Evolutionary conservation across 2,888 invertebrate species (phyloP).

Genomic region (Papilio demoleus): DNA sequence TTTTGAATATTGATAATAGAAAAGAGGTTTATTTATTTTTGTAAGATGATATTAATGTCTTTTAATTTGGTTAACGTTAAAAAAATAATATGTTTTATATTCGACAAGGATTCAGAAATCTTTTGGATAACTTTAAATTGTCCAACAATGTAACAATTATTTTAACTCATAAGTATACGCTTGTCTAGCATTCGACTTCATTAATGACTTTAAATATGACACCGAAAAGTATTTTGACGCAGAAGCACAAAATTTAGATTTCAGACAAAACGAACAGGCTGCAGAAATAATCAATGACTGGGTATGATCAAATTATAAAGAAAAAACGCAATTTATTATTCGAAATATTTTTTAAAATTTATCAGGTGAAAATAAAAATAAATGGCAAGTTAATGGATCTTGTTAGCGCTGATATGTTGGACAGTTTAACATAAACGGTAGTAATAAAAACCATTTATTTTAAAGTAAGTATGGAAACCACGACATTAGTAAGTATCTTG

Average conservation of each 20-base stretch:
- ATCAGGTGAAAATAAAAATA: conserved; percentile 55
- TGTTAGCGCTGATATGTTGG: conserved; percentile 49
- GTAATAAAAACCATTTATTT: conserved; percentile 61
- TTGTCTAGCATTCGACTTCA: conserved; percentile 42
- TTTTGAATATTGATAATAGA: conserved; percentile 43
- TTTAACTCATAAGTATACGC: conserved; percentile 44
- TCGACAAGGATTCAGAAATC: conserved; percentile 41
- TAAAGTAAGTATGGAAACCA: conserved; percentile 43
- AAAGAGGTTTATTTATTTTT: conserved; percentile 38
- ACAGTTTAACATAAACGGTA: conserved; percentile 51
- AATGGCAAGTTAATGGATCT: conserved; percentile 55
- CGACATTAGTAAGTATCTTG: neutral
- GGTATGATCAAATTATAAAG: conserved; percentile 41
- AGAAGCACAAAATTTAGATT: conserved; percentile 48
- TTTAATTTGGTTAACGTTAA: too few relatives aligned
- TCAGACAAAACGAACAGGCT: conserved; percentile 42
- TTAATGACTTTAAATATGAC: conserved; percentile 42
- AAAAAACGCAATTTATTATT: neutral
- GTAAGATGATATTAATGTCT: neutral
- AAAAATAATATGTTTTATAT: conserved; percentile 43
- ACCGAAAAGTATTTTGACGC: conserved; percentile 43
- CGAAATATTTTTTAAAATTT: neutral
- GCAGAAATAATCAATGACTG: conserved; percentile 47
- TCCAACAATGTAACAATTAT: conserved; percentile 45
- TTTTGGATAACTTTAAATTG: conserved; percentile 42